phyloP scores from a whole-genome alignment of 1,140 invertebrate species.

The Apis laboriosa region DNA sequence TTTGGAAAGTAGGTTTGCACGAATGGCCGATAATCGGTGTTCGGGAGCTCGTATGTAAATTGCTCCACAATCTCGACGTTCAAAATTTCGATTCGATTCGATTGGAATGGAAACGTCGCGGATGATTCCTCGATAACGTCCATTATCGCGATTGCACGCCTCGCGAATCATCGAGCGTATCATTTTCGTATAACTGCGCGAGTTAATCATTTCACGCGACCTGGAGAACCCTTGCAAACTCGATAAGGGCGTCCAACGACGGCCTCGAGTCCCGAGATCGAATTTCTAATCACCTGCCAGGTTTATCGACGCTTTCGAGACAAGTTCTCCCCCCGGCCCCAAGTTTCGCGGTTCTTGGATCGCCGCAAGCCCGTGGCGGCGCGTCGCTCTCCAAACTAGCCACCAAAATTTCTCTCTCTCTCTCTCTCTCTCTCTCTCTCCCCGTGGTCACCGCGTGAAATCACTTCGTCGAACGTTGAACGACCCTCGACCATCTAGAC shows the following conservation, averaged over 20 bases:
- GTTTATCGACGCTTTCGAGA: slow-evolving; percentile 58
- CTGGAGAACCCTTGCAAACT: slow-evolving; percentile 25
- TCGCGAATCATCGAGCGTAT: background rate
- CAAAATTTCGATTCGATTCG: background rate
- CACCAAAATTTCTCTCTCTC: background rate
- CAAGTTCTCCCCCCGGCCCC: background rate
- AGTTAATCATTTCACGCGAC: slow-evolving; percentile 14
- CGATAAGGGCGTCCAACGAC: slow-evolving; percentile 26
- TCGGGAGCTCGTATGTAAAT: too few relatives aligned
- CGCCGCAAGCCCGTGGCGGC: background rate
- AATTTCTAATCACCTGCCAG: slow-evolving; percentile 56
- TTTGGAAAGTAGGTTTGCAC: background rate
- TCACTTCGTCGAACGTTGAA: slow-evolving; percentile 6
- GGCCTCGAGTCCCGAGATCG: slow-evolving; percentile 11
- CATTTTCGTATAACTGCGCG: background rate
- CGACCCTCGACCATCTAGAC: slow-evolving; percentile 5
- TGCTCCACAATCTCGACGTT: background rate
- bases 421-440: background rate
- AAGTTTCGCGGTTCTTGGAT: slow-evolving; percentile 23
- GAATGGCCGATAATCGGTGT: background rate
- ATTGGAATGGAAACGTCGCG: background rate
- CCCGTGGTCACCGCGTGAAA: slow-evolving; percentile 11
- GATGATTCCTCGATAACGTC: background rate
- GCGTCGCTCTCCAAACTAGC: background rate
- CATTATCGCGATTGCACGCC: background rate